Evolutionary conservation across 2,888 invertebrate species (phyloP).

Genomic region (Spatulosminthurus flaviceps): DNA sequence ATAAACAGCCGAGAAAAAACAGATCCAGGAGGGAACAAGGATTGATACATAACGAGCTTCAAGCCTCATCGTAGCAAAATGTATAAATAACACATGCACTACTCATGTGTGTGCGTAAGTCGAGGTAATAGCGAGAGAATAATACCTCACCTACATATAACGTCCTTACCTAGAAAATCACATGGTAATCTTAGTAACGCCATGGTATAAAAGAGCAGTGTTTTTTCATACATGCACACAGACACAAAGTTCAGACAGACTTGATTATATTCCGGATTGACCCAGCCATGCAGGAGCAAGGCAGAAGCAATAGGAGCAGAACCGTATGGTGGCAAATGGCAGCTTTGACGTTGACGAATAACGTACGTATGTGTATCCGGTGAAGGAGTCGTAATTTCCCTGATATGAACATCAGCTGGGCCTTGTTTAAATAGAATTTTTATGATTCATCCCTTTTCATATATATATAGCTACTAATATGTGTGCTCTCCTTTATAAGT

Average conservation of each 20-base stretch:
- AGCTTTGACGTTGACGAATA: constrained; percentile 14
- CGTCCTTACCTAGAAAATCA: too few relatives aligned
- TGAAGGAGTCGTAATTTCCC: background rate
- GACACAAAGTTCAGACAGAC: background rate
- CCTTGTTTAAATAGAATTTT: constrained; percentile 18
- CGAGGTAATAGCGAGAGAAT: too few relatives aligned
- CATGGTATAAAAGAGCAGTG: too few relatives aligned
- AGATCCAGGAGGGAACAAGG: background rate
- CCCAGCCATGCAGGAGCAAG: background rate
- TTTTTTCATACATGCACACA: background rate
- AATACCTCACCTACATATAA: too few relatives aligned
- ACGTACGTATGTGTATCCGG: constrained; percentile 1
- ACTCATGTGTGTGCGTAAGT: too few relatives aligned
- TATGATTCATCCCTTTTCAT: background rate
- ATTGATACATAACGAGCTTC: background rate
- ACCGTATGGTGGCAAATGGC: constrained; percentile 18
- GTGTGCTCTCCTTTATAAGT: too few relatives aligned
- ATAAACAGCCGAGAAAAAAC: too few relatives aligned
- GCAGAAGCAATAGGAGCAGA: background rate
- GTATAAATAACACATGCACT: background rate
- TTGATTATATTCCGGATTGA: constrained; percentile 12
- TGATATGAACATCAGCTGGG: constrained; percentile 4
- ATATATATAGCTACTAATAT: too few relatives aligned
- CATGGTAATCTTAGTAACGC: too few relatives aligned
- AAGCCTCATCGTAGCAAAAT: background rate